Evolutionary conservation across 1,140 invertebrate genomes (phyloP).

Genomic region (Vollenhovia emeryi): DNA sequence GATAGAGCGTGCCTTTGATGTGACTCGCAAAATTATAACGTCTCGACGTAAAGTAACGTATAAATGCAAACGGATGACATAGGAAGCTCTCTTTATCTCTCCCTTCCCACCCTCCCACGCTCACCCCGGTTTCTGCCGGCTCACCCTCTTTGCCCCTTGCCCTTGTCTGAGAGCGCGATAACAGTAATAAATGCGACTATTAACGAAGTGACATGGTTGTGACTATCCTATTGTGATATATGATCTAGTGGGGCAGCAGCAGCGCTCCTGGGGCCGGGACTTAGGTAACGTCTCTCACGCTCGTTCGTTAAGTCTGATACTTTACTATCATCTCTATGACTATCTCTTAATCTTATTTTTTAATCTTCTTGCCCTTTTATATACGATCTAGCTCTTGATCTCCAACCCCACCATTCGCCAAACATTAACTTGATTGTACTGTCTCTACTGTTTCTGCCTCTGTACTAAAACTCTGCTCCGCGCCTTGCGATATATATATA

Average conservation of each 20-base stretch:
- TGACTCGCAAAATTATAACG: constrained; percentile 59
- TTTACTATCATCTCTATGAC: constrained; percentile 78
- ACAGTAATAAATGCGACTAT: constrained; percentile 76
- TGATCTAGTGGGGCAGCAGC: constrained; percentile 86
- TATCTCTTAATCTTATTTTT: constrained; percentile 61
- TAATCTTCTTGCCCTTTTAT: constrained; percentile 57
- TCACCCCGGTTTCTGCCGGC: not conserved
- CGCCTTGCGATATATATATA: constrained; percentile 40
- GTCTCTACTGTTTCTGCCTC: constrained; percentile 26
- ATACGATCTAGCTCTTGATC: constrained; percentile 53
- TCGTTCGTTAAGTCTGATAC: constrained; percentile 83
- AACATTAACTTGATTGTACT: constrained; percentile 44
- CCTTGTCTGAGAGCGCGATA: constrained; percentile 63
- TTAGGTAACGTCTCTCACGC: constrained; percentile 85
- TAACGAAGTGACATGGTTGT: constrained; percentile 81
- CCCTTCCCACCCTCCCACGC: not conserved
- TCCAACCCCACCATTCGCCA: constrained; percentile 1
- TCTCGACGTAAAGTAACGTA: constrained; percentile 43
- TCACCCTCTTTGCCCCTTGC: constrained; percentile 14
- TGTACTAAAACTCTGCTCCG: constrained; percentile 33
- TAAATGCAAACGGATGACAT: constrained; percentile 48
- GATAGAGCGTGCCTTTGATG: constrained; percentile 33
- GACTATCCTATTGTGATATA: constrained; percentile 85
- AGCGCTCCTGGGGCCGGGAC: constrained; percentile 85
- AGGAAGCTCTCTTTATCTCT: constrained; percentile 63